These are phyloP conservation scores for Lasius fuliginosus DNA, from an alignment of 2,888 invertebrate genomes.

Conservation along the genomic window DNA sequence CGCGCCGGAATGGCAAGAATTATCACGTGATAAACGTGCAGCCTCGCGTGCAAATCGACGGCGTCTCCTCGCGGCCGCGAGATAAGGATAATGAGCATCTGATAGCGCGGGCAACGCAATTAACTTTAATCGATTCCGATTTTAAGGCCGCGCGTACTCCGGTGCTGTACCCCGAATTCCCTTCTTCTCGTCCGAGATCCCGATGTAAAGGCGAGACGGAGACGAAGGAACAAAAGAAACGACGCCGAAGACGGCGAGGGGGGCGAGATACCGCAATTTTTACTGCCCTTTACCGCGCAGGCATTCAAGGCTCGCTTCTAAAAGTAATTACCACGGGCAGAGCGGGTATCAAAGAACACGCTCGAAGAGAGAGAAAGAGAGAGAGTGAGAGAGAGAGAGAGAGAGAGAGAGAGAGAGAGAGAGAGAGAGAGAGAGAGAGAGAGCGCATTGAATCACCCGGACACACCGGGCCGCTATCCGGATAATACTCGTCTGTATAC, in stretches of 20 bases:
- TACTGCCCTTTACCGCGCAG: constrained; percentile 62
- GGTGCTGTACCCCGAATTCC: constrained; percentile 1
- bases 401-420: constrained; percentile 7
- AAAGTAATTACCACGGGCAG: constrained; percentile 69
- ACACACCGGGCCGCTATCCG: constrained; percentile 10
- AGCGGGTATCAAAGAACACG: constrained; percentile 40
- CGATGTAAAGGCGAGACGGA: constrained; percentile 2
- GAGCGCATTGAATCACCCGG: constrained; percentile 61
- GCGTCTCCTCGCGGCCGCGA: constrained; percentile 22
- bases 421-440: not conserved
- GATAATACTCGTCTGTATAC: constrained; percentile 58
- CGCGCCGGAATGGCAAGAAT: not conserved
- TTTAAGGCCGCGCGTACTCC: constrained; percentile 52
- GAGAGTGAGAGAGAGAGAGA: not conserved
- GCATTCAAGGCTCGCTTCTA: constrained; percentile 66
- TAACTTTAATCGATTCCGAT: constrained; percentile 76
- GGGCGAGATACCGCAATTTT: constrained; percentile 54
- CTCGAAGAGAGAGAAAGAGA: not conserved
- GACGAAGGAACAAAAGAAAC: constrained; percentile 26
- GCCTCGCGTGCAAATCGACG: constrained; percentile 41
- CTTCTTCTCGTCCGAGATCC: not conserved
- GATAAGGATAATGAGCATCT: constrained; percentile 69
- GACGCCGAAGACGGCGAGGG: not conserved
- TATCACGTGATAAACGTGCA: constrained; percentile 9
- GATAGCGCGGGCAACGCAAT: constrained; percentile 68